These are phyloP conservation scores for Leistus spinibarbis DNA, from an alignment of 2,888 invertebrate genomes.

Conservation along the genomic window DNA sequence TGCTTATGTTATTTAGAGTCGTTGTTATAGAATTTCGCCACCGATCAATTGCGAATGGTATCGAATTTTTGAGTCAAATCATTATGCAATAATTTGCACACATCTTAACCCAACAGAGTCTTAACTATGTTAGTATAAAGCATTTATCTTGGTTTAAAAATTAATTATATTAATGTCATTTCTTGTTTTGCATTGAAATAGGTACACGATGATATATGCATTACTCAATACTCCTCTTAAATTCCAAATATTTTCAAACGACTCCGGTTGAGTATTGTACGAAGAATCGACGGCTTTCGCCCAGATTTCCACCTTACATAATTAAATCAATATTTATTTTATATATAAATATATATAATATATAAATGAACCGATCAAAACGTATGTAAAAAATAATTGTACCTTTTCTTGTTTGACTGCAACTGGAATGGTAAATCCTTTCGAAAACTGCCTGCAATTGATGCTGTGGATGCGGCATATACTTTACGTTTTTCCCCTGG, in stretches of 20 bases:
- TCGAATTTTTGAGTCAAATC: no score
- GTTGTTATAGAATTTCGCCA: no score
- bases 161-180: background rate
- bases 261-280: conserved; percentile 96
- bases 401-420: conserved; percentile 54
- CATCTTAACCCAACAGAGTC: no score
- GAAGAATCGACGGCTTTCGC: conserved; percentile 88
- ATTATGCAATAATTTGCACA: no score
- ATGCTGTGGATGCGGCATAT: no score
- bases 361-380: no score
- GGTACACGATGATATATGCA: conserved; percentile 88
- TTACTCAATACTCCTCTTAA: conserved; percentile 92
- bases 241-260: conserved; percentile 94
- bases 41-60: no score
- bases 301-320: conserved; percentile 76
- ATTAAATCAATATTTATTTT: conserved; percentile 40
- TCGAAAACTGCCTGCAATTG: no score
- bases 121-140: background rate
- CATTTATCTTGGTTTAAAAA: background rate
- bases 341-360: no score
- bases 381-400: conserved; percentile 30
- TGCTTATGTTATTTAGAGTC: no score
- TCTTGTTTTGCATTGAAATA: conserved; percentile 38
- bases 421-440: no score
- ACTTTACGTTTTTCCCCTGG: no score